phyloP scores from a whole-genome alignment of 2,113 vertebrate genomes.

The Actenoides lindsayi region DNA sequence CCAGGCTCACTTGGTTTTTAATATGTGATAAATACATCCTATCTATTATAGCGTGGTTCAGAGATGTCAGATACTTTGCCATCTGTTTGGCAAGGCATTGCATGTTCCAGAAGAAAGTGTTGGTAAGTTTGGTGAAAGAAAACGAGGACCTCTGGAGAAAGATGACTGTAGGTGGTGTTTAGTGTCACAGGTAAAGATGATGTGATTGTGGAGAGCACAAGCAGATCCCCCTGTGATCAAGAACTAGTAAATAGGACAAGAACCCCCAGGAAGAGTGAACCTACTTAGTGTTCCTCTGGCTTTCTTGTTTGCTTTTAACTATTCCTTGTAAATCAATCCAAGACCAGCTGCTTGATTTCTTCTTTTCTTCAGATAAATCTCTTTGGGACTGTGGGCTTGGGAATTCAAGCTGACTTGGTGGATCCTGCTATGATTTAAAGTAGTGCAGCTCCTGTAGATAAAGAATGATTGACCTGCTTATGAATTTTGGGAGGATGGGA shows the following conservation, averaged over 20 bases:
- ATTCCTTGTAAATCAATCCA: neutral
- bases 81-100: neutral
- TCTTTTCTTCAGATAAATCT: neutral
- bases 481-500: neutral
- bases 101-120: neutral
- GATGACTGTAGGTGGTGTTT: neutral
- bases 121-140: neutral
- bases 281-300: neutral
- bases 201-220: neutral
- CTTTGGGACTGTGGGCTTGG: neutral
- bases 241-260: neutral
- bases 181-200: neutral
- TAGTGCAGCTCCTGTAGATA: neutral
- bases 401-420: neutral
- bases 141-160: neutral
- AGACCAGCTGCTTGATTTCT: neutral
- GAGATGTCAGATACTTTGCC: neutral
- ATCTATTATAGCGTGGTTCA: neutral
- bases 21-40: neutral
- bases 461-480: neutral
- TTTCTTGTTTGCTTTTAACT: neutral
- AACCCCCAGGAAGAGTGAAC: neutral
- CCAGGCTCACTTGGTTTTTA: conserved; percentile 46
- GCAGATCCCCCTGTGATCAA: neutral
- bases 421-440: neutral